Conservation (phyloP, 1,140 invertebrate genomes). For the Sminthurides bifidus region DNA sequence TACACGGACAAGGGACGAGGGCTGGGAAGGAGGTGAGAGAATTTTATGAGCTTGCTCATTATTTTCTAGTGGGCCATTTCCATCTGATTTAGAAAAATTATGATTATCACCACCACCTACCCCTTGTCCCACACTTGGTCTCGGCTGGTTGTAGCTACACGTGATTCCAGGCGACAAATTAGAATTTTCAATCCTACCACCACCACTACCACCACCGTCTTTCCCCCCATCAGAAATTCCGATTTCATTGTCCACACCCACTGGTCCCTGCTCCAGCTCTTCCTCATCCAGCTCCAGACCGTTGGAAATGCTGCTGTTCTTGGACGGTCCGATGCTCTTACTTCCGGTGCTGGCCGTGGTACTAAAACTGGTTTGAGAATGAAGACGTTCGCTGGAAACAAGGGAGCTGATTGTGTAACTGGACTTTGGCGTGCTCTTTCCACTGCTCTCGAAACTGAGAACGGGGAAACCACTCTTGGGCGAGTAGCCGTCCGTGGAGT, state of each 20-base stretch:
- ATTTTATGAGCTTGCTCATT: too few relatives aligned
- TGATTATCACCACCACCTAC: too few relatives aligned
- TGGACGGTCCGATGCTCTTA: not conserved
- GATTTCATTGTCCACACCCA: conserved; percentile 1
- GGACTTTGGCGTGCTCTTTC: conserved; percentile 24
- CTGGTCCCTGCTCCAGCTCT: not conserved
- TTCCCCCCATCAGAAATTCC: not conserved
- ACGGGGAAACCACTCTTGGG: conserved; percentile 29
- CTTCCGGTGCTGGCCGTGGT: not conserved
- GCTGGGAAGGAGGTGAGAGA: too few relatives aligned
- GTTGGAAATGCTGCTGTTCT: conserved; percentile 19
- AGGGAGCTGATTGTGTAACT: conserved; percentile 27
- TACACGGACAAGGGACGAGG: too few relatives aligned
- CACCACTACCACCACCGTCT: too few relatives aligned
- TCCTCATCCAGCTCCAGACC: conserved; percentile 15
- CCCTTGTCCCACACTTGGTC: too few relatives aligned
- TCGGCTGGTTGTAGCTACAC: too few relatives aligned
- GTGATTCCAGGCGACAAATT: too few relatives aligned
- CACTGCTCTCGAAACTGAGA: conserved; percentile 21
- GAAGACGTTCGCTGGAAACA: conserved; percentile 25
- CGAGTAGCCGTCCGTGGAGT: conserved; percentile 31
- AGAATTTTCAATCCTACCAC: not conserved
- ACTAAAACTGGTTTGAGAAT: conserved; percentile 7
- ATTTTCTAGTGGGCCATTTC: too few relatives aligned
- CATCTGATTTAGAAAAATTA: too few relatives aligned